phyloP scores from a whole-genome alignment of 2,888 invertebrate species.

The Drosophila nr. perissopoda region DNA sequence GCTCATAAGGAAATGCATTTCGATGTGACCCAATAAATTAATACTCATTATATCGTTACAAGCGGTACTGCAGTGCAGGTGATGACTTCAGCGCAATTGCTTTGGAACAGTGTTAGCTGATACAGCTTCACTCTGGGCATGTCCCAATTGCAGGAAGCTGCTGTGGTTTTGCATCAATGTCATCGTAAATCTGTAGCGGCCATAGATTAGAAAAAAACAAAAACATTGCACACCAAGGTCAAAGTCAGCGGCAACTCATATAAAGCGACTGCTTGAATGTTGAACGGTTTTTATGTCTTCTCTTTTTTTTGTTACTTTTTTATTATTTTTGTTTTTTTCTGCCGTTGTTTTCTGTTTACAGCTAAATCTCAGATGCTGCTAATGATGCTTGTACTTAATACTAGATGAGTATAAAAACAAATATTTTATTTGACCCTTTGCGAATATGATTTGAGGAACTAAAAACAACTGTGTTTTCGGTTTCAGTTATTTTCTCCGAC shows the following conservation, averaged over 20 bases:
- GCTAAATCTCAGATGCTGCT: constrained; percentile 52
- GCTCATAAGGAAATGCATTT: constrained; percentile 65
- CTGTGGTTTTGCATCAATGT: constrained; percentile 59
- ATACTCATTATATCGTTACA: background rate
- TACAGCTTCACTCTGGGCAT: constrained; percentile 2
- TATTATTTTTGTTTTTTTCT: constrained; percentile 9
- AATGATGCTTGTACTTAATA: constrained; percentile 34
- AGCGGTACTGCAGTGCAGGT: constrained; percentile 55
- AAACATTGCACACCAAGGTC: constrained; percentile 62
- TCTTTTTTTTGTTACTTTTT: constrained; percentile 17
- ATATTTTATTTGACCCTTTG: constrained; percentile 22
- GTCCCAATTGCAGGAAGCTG: constrained; percentile 47
- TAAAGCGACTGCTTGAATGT: constrained; percentile 37
- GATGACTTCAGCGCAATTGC: constrained; percentile 27
- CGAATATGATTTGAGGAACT: background rate
- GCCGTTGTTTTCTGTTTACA: constrained; percentile 42
- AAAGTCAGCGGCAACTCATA: constrained; percentile 46
- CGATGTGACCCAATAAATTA: constrained; percentile 30
- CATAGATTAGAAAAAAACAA: constrained; percentile 30
- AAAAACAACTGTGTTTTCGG: background rate
- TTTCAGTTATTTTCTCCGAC: background rate
- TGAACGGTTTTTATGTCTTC: constrained; percentile 19
- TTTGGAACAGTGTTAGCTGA: background rate
- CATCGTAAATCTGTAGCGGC: constrained; percentile 36
- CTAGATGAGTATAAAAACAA: constrained; percentile 19